Evolutionary conservation across 2,113 vertebrate species (phyloP).

Genomic region (Casuarius casuarius): DNA sequence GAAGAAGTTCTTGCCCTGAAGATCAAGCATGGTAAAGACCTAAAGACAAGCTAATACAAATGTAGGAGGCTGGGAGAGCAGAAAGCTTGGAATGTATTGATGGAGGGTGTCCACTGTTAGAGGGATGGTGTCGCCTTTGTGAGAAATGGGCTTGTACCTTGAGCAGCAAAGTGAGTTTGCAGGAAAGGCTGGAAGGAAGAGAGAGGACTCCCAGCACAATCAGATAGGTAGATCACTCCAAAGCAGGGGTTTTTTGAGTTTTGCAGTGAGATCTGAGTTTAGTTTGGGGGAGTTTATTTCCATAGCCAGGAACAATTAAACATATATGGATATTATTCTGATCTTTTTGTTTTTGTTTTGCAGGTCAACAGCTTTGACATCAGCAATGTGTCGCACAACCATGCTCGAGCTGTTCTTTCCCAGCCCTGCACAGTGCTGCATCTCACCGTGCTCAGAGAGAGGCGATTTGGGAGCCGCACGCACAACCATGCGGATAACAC

Average conservation of each 20-base stretch:
- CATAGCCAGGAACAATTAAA: not conserved
- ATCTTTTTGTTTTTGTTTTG: not conserved
- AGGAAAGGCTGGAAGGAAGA: not conserved
- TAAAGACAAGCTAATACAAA: not conserved
- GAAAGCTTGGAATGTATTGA: not conserved
- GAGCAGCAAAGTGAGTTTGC: not conserved
- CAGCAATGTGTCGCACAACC: constrained; percentile 95
- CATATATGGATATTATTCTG: rapidly evolving
- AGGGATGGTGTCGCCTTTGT: not conserved
- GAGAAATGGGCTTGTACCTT: not conserved
- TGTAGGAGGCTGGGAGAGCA: not conserved
- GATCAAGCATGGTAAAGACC: not conserved
- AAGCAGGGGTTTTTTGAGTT: not conserved
- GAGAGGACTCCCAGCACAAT: not conserved
- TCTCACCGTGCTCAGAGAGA: constrained; percentile 92
- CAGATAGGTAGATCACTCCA: not conserved
- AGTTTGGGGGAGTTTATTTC: not conserved
- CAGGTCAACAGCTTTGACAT: constrained; percentile 97
- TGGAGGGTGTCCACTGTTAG: not conserved
- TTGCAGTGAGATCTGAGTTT: not conserved
- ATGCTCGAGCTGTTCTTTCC: constrained; percentile 88
- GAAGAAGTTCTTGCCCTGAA: not conserved
- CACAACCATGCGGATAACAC: constrained; percentile 69
- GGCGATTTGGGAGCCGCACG: constrained; percentile 86
- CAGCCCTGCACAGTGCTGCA: constrained; percentile 91